These are phyloP conservation scores for Erannis defoliaria DNA, from an alignment of 2,888 invertebrate genomes.

Conservation along the genomic window DNA sequence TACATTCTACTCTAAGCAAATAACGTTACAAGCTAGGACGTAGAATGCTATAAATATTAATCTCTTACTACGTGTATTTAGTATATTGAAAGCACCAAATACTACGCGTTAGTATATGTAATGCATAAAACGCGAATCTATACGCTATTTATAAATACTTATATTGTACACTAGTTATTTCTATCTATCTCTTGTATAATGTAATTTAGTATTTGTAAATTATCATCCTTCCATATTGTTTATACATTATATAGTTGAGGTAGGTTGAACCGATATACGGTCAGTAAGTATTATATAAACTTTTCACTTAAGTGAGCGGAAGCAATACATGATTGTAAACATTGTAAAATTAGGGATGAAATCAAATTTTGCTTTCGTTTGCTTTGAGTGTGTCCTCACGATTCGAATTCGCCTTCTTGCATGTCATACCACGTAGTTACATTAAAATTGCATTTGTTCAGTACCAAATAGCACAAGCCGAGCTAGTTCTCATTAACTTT, in stretches of 20 bases:
- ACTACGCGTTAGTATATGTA: conserved; percentile 59
- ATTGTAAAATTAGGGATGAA: background rate
- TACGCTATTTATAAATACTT: conserved; percentile 68
- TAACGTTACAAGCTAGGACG: conserved; percentile 46
- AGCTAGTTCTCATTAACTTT: conserved; percentile 73
- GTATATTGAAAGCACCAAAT: conserved; percentile 75
- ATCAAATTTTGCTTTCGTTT: conserved; percentile 16
- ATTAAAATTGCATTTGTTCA: conserved; percentile 83
- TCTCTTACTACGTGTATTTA: conserved; percentile 52
- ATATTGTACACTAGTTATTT: conserved; percentile 77
- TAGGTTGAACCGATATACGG: conserved; percentile 34
- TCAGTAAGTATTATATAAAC: conserved; percentile 42
- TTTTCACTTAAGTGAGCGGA: conserved; percentile 5
- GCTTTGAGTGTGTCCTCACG: conserved; percentile 24
- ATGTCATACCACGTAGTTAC: conserved; percentile 70
- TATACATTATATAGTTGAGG: conserved; percentile 41
- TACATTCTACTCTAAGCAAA: conserved; percentile 30
- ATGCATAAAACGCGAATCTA: conserved; percentile 64
- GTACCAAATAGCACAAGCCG: conserved; percentile 80
- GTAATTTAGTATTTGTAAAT: conserved; percentile 80
- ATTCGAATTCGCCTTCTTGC: conserved; percentile 50
- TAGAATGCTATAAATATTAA: conserved; percentile 58
- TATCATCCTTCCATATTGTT: conserved; percentile 73
- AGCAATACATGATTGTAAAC: conserved; percentile 13
- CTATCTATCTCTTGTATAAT: conserved; percentile 79